Conservation (phyloP, 2,888 invertebrate species). For the Phorcus lineatus region DNA sequence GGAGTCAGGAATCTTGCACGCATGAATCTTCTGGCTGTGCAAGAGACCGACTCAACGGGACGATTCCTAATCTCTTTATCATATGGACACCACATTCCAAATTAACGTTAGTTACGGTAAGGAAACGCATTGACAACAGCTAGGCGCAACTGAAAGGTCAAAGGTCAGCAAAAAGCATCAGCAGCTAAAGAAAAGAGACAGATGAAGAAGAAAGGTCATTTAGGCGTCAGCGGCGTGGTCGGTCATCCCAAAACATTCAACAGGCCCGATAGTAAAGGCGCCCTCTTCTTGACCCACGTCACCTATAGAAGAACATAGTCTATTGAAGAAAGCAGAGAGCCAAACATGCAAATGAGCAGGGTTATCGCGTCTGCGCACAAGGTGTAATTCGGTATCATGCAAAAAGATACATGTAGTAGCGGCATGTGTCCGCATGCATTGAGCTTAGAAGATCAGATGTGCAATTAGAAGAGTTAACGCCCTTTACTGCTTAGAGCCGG, state of each 20-base stretch:
- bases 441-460: background rate
- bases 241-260: constrained; percentile 37
- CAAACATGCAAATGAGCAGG: background rate
- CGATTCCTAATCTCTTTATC: background rate
- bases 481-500: background rate
- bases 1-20: background rate
- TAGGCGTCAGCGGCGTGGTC: background rate
- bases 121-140: background rate
- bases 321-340: constrained; percentile 19
- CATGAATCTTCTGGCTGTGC: background rate
- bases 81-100: background rate
- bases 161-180: constrained; percentile 2
- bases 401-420: background rate
- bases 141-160: background rate
- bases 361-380: constrained; percentile 14
- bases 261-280: constrained; percentile 38
- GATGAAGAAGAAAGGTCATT: background rate
- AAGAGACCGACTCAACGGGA: background rate
- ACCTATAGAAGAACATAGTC: constrained; percentile 32
- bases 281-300: constrained; percentile 39
- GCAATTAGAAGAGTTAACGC: background rate
- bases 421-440: background rate
- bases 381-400: too few species aligned
- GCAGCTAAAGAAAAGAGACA: constrained; percentile 6
- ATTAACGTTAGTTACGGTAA: background rate